These are phyloP conservation scores for Scaptomyza caliginosa DNA, from an alignment of 2,888 invertebrate genomes.

Conservation along the genomic window DNA sequence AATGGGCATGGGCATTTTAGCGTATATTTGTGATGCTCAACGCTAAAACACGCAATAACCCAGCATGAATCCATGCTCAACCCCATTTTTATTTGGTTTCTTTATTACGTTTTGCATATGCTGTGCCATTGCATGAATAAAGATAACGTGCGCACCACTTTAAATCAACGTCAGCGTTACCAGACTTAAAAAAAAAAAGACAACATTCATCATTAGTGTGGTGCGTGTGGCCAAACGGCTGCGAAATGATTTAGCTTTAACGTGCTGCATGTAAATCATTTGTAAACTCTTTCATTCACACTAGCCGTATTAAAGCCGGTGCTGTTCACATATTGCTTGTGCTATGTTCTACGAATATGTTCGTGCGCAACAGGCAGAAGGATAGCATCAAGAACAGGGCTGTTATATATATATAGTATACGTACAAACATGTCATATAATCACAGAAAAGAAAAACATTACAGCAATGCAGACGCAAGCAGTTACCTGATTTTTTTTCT, in stretches of 20 bases:
- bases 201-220: not conserved
- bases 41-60: not conserved
- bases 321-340: not conserved
- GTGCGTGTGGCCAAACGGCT: not conserved
- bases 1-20: not conserved
- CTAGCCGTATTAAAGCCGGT: not conserved
- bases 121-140: slow-evolving; percentile 7
- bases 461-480: not conserved
- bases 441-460: not conserved
- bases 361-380: not conserved
- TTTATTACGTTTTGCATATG: not conserved
- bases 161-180: slow-evolving; percentile 3
- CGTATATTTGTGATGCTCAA: not conserved
- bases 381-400: not conserved
- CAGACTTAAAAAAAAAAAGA: not conserved
- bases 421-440: not conserved
- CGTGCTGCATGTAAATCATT: too few relatives aligned
- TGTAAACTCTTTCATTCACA: not conserved
- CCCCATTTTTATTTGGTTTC: not conserved
- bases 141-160: not conserved
- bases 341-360: not conserved
- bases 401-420: too few relatives aligned
- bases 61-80: not conserved
- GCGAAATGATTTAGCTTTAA: too few relatives aligned
- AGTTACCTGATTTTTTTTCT: too few relatives aligned